Evolutionary conservation across 1,140 invertebrate genomes (phyloP), one percentile per base, ranked within the genome.

Genomic region (Pseudomyrmex concolor): DNA sequence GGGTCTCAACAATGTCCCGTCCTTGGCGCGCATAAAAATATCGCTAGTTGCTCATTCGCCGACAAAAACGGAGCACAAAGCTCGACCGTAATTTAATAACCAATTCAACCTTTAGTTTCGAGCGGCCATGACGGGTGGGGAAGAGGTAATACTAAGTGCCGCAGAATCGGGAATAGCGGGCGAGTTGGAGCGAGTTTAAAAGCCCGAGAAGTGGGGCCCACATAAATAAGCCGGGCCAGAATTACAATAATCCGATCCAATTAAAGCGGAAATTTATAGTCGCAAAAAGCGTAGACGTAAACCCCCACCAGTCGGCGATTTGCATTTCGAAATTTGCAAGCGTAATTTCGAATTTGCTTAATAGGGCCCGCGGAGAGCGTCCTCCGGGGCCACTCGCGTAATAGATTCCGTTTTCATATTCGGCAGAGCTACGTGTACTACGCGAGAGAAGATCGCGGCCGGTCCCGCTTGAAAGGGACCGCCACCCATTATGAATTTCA

Each of bases 241-340:
- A 93, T 93, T 92, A 94, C 90, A 92, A 94, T 94, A 92, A 94
- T 94, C 90, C 91, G 89, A 89, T 91, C 93, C 91, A 93, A 94
- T 94, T 93, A 94, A 93, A 93, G 89, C 78, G 82, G 86, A 91
- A 94, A 94, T 94, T 94, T 94, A 94, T 94, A 89, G 92, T 89
- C 77, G 86, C 87, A 91, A 93, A 92, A 92, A 92, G 84, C 70
- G 86, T 85, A 82, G 76, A 84, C 74, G 50, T 70, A 45, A 71
- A 63, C 67, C 68, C 50, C 84, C 60, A 59, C 77, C 70, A 68
- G 57, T 43, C 64, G 67, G 48, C 17, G 67, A 90, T 91, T 91
- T 89, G 89, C 91, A 91, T 90, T 89, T 85, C 71, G 19, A 91
- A 93, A 93, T 93, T 93, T 92, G 89, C 90, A 91, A 92, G 90